phyloP scores from a whole-genome alignment of 2,797 vertebrate genomes.

The Furcifer pardalis region DNA sequence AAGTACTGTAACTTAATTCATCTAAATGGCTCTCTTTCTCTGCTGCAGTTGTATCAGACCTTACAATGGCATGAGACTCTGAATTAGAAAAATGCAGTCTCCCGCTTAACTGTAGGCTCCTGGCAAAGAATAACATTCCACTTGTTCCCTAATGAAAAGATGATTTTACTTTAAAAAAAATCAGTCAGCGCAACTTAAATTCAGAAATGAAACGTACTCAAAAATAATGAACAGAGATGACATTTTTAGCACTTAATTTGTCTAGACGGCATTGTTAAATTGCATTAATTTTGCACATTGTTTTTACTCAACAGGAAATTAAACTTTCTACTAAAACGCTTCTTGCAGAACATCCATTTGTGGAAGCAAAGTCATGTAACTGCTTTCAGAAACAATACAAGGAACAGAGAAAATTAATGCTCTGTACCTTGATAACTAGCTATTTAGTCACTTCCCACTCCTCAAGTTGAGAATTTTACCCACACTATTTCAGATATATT shows the following conservation, averaged over 20 bases:
- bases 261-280: neutral
- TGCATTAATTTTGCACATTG: neutral
- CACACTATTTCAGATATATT: neutral
- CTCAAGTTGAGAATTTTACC: neutral
- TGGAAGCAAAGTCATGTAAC: neutral
- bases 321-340: neutral
- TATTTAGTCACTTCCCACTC: neutral
- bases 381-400: slow-evolving; percentile 6
- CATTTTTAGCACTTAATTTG: neutral
- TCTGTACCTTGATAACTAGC: neutral
- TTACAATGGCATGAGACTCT: slow-evolving; percentile 67
- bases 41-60: slow-evolving; percentile 59
- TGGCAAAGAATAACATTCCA: slow-evolving; percentile 42
- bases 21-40: slow-evolving; percentile 62
- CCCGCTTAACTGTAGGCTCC: slow-evolving; percentile 27
- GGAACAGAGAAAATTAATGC: neutral
- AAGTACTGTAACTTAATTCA: slow-evolving; percentile 55
- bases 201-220: slow-evolving; percentile 15
- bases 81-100: slow-evolving; percentile 50
- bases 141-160: neutral
- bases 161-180: slow-evolving; percentile 19
- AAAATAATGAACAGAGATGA: accelerated
- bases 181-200: slow-evolving; percentile 24
- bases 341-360: neutral
- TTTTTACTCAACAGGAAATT: slow-evolving; percentile 14